Base-by-base conservation (phyloP, 2,797 vertebrate genomes). In the Fistularia tabacaria region DNA sequence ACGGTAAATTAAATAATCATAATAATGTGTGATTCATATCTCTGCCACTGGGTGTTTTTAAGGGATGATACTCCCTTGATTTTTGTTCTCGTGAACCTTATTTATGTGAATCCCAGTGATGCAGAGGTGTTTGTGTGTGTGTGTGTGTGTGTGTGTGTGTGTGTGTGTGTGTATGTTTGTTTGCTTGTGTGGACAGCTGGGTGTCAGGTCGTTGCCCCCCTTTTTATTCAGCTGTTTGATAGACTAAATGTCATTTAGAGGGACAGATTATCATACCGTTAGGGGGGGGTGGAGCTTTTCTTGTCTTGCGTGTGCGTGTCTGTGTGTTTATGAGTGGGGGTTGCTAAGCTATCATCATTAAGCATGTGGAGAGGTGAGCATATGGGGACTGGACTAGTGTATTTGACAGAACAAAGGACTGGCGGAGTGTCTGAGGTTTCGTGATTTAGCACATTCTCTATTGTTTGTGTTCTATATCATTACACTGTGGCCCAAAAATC, bases 371-470 rank as follows among this genome's bases (percentile, higher is more conserved):
- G 81, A 83, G 69, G 74, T 79, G 82, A 86, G 61, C 85, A 87
- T 85, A 88, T 88, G 84, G 87, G 76, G 82, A 70, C 79, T 76
- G 74, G 80, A 87, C 85, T 64, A 75, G 77, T 81, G 48, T 67
- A 73, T 69, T 76, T 66, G 72, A 69, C 71, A 53, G 73, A 84
- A 85, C 80, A 86, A 85, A 81, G 71, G 76, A 62, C 64, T 52
- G 83, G 66, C 56, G 41, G 68, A 62, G 49, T 63, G 70, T 77
- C 73, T 72, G 81, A 69, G 79, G 46, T 69, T 82, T 67, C 5
- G 39, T 59, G 48, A 57, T 62, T 15, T 39, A 70, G 49, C 67
- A 54, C 69, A 71, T 65, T 76, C 63, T 79, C 66, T 71, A 82
- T 84, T 82, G 78, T 83, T 77, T 66, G 66, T 36, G 47, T 71